Percentiles rank a stretch among this genome's conserved stretches.
These are phyloP conservation scores for Zaprionus bogoriensis DNA, from an alignment of 2,888 invertebrate genomes.

Conservation along the genomic window DNA sequence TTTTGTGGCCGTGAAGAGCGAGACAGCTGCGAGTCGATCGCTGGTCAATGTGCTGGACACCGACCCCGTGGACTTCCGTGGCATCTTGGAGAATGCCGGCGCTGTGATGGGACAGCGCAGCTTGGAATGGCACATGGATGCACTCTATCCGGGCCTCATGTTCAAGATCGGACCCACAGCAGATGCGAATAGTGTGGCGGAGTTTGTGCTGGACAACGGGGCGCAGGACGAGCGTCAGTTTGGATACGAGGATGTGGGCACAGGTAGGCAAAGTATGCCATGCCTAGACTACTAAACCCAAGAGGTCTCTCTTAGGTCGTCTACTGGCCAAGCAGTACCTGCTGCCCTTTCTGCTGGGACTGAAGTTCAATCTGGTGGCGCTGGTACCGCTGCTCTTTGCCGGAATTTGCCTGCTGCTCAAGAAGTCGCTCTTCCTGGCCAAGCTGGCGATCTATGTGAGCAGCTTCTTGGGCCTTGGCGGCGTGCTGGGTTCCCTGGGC, in stretches of 20 bases:
- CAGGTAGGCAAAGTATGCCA: conserved; percentile 63
- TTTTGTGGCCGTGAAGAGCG: conserved; percentile 86
- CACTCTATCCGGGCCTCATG: conserved; percentile 89
- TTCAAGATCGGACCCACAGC: conserved; percentile 90
- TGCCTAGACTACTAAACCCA: neutral
- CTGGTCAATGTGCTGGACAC: conserved; percentile 87
- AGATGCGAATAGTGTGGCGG: conserved; percentile 87
- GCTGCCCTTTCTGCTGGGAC: conserved; percentile 90
- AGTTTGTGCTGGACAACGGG: conserved; percentile 88
- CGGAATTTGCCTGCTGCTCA: conserved; percentile 87
- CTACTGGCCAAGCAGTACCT: conserved; percentile 88
- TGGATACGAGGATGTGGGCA: conserved; percentile 78
- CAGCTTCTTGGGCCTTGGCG: conserved; percentile 86
- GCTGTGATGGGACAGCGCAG: conserved; percentile 88
- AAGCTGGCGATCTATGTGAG: conserved; percentile 89
- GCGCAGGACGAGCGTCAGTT: conserved; percentile 83
- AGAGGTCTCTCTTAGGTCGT: conserved; percentile 84
- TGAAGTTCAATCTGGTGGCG: conserved; percentile 91
- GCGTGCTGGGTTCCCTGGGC: conserved; percentile 76
- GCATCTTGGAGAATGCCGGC: conserved; percentile 87
- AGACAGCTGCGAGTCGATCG: conserved; percentile 86
- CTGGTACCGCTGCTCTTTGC: conserved; percentile 89
- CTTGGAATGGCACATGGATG: conserved; percentile 89
- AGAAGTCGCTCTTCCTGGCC: conserved; percentile 90
- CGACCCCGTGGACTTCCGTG: conserved; percentile 89